Evolutionary conservation across 2,113 vertebrate genomes (phyloP).

Genomic region (Gracilinanus agilis): DNA sequence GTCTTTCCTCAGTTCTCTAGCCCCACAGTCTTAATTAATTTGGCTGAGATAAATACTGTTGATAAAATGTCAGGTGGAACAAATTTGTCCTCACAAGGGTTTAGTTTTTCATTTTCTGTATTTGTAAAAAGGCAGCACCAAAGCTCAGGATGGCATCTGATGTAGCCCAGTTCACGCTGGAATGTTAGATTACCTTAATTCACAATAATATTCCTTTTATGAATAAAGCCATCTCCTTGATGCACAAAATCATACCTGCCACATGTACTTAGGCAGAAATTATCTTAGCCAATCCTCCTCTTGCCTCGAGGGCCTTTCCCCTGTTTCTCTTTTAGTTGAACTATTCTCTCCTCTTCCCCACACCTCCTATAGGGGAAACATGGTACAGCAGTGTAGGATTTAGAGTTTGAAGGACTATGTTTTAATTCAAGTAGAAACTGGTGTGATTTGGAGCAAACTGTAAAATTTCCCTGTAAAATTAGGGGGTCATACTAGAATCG

Average conservation of each 20-base stretch:
- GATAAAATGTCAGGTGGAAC: conserved; percentile 62
- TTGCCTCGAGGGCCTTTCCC: conserved; percentile 36
- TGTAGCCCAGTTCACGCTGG: conserved; percentile 57
- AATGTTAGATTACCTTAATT: conserved; percentile 63
- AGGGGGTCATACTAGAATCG: neutral
- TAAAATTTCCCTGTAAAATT: neutral
- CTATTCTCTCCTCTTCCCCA: neutral
- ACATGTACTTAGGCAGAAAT: conserved; percentile 59
- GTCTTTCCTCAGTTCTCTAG: conserved; percentile 40
- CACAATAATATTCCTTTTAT: conserved; percentile 68
- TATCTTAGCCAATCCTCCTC: conserved; percentile 51
- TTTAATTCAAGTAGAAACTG: neutral
- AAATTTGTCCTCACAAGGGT: conserved; percentile 59
- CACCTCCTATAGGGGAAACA: too few relatives aligned
- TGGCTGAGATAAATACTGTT: conserved; percentile 58
- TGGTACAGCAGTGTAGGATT: neutral
- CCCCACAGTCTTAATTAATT: conserved; percentile 58
- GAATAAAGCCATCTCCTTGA: conserved; percentile 65
- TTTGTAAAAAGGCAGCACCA: conserved; percentile 64
- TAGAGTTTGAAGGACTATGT: neutral
- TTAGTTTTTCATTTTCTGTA: conserved; percentile 67
- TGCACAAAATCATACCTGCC: conserved; percentile 38
- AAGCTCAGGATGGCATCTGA: conserved; percentile 56
- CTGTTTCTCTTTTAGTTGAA: conserved; percentile 36
- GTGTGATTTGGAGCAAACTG: neutral